Evolutionary conservation across 1,140 invertebrate genomes (phyloP), one percentile per base, ranked within the genome.

Genomic region (Diachasma alloeum): DNA sequence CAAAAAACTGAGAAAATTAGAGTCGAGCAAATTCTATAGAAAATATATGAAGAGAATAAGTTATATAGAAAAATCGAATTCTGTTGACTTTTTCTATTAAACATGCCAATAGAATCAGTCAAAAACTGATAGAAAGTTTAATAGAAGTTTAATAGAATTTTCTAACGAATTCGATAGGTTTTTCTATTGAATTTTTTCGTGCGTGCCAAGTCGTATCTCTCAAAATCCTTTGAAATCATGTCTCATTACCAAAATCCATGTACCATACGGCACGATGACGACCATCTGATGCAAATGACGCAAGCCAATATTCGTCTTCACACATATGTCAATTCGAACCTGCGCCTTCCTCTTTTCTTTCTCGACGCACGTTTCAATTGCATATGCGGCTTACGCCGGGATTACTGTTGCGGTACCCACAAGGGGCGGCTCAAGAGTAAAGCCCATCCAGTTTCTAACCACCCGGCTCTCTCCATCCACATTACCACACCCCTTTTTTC

Each of bases 311-410:
- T 72, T 24, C 24, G 24, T 17, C 46, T 59, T 70, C 31, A 70
- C 74, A 70, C 74, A 75, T 75, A 75, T 76, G 74, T 63, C 66
- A 53, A 74, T 78, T 75, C 46, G 6, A 31, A 31, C 6, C 46
- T 39, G 24, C 53, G 17, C 66, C 48, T 75, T 70, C 53, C 42
- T 69, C 46, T 37, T 19, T 68, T 26, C 15, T 36, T 26, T 15
- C 19, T 67, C 11, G 22, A 69, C 66, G 42, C 63, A n/a, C 42
- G 53, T 70, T 77, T 74, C 59, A 77, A 74, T 72, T 79, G 46
- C 78, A 79, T 79, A 79, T 79, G 78, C 76, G 78, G 78, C 75
- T 79, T 75, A 77, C 59, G 73, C 59, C 69, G 63, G 78, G 78
- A 79, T 79, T 79, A 79, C 63, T 75, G 73, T 79, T 77, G 76